Evolutionary conservation across 1,140 invertebrate species (phyloP).

Genomic region (Leptinotarsa defecta): DNA sequence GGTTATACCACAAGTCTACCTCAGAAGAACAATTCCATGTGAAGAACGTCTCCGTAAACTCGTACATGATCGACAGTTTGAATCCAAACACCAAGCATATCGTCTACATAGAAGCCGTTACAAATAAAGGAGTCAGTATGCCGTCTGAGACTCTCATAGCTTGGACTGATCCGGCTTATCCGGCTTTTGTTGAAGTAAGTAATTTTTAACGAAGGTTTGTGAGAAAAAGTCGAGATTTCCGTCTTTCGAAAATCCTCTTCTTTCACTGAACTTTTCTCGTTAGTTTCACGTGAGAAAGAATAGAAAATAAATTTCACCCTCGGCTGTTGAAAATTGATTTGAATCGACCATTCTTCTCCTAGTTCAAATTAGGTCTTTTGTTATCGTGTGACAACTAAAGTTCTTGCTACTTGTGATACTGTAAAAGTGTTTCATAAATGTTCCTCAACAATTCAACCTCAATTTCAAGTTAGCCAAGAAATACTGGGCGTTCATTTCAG

Average conservation of each 20-base stretch:
- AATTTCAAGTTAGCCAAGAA: no score
- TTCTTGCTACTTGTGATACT: no score
- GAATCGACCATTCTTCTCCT: no score
- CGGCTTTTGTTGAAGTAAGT: conserved; percentile 79
- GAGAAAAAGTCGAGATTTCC: neutral
- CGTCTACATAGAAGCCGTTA: conserved; percentile 72
- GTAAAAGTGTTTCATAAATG: no score
- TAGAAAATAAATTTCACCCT: neutral
- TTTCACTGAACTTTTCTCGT: neutral
- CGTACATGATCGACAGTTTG: conserved; percentile 70
- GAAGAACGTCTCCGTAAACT: conserved; percentile 68
- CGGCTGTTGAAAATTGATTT: no score
- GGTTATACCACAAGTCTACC: conserved; percentile 70
- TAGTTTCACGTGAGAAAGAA: neutral
- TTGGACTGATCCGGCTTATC: conserved; percentile 85
- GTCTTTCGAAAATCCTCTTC: neutral
- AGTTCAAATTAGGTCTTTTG: no score
- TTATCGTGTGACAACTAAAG: no score
- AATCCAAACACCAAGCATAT: conserved; percentile 79
- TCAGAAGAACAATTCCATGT: conserved; percentile 64
- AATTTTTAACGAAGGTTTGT: conserved; percentile 19
- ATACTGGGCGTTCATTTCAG: no score
- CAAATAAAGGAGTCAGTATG: conserved; percentile 68
- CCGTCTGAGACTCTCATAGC: conserved; percentile 79
- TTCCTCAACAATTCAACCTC: no score